Base-by-base conservation (phyloP, 2,888 invertebrate genomes). In the Matsumyia berberina region DNA sequence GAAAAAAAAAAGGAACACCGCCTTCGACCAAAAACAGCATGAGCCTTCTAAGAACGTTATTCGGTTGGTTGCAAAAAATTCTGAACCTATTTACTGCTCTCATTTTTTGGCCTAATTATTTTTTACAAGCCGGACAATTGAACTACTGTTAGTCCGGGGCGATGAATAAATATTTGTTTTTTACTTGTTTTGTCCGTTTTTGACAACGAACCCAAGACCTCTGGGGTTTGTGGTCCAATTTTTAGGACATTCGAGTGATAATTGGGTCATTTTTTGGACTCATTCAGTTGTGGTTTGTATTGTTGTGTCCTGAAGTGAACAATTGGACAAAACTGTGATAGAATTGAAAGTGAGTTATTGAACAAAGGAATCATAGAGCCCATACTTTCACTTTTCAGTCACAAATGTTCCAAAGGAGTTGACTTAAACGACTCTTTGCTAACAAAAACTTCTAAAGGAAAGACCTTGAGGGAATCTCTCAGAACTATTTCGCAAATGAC, bases 91-190 rank as follows among this genome's bases (percentile, higher is more conserved):
- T 86, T 73, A 86, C 73, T 86, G 88, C 78, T 87, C 86, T 73
- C 88, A 89, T 89, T 90, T 90, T 89, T 90, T 89, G 90, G 85
- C 87, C 89, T 90, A 89, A 89, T 89, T 89, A 90, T 90, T 90
- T 89, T 86, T 89, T 89, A 89, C 89, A 89, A 87, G 89, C 80
- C 17, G 74, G 70, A 85, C 80, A 85, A 85, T 85, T 76, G 74
- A 57, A 46, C 57, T 72, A 31, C 64, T 39, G 46, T 53, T 17
- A 15, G 46, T 42, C 19, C 37, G 39, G 24, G 31, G 11, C 64
- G 37, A 60, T 33, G 49, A 15, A 44, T 66, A 74, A 80, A 85
- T 85, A 80, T 85, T 85, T 74, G 80, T 69, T 78, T 78, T 78
- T 78, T 78, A 62, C 66, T 73, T 70, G 77, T 58, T 1, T 44